Conservation (phyloP, 2,113 vertebrate species). For the Apteryx mantelli region DNA sequence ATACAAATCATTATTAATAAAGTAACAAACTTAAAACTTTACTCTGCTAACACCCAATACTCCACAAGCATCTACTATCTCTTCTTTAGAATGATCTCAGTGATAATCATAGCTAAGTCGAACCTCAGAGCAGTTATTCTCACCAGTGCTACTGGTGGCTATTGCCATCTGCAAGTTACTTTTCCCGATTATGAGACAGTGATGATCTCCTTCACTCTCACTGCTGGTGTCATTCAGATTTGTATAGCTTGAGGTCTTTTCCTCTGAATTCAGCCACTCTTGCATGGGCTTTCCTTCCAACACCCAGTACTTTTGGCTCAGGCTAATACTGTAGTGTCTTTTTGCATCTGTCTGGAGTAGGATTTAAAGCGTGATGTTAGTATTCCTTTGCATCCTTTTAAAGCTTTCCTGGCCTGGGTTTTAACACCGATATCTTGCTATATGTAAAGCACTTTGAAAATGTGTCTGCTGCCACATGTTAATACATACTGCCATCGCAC, state of each 20-base stretch:
- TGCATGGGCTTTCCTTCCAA: background rate
- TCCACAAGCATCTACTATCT: background rate
- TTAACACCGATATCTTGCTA: background rate
- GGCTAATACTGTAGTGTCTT: background rate
- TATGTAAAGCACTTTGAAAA: background rate
- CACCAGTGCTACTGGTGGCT: background rate
- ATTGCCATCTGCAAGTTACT: background rate
- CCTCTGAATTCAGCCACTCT: background rate
- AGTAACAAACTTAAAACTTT: background rate
- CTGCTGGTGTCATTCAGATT: background rate
- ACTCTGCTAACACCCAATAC: background rate
- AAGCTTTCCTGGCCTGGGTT: background rate
- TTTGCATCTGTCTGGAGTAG: background rate
- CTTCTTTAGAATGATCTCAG: background rate
- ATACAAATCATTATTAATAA: background rate
- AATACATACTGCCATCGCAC: background rate
- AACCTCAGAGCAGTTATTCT: background rate
- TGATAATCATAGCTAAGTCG: background rate
- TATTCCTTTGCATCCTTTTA: background rate
- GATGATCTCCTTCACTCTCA: background rate
- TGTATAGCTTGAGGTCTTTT: background rate
- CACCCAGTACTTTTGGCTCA: background rate
- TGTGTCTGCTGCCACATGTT: background rate
- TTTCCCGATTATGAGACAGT: background rate
- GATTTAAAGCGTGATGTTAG: background rate